A percentile compares a stretch with the other conserved stretches of the same genome.
phyloP scores from a whole-genome alignment of 2,888 invertebrate species.

The Merodon equestris region DNA sequence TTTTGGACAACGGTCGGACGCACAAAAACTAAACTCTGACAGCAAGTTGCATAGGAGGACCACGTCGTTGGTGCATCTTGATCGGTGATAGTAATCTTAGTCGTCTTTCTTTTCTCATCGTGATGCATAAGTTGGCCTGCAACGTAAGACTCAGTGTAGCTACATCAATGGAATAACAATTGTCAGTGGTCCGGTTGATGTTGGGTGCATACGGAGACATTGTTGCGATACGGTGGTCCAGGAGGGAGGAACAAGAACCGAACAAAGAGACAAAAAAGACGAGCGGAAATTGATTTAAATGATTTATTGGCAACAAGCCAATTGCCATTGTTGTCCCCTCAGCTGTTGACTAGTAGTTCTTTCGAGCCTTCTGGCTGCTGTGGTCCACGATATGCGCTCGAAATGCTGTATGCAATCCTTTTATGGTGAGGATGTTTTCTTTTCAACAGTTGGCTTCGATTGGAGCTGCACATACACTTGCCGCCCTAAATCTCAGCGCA shows the following conservation, averaged over 20 bases:
- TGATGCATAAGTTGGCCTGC: constrained; percentile 58
- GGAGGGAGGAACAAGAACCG: background rate
- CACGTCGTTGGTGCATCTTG: constrained; percentile 41
- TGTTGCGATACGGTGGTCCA: constrained; percentile 2
- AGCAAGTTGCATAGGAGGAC: constrained; percentile 32
- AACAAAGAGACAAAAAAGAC: constrained; percentile 43
- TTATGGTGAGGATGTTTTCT: constrained; percentile 33
- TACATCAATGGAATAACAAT: constrained; percentile 66
- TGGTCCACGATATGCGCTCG: constrained; percentile 31
- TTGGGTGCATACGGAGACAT: constrained; percentile 35
- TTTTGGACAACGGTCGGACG: constrained; percentile 51
- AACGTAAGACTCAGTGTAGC: constrained; percentile 18
- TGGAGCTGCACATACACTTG: too few relatives aligned
- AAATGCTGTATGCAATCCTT: constrained; percentile 42
- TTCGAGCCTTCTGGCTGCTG: constrained; percentile 19
- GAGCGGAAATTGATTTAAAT: constrained; percentile 77
- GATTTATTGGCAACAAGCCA: constrained; percentile 74
- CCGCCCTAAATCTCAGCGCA: too few relatives aligned
- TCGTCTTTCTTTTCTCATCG: constrained; percentile 45
- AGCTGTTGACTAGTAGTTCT: constrained; percentile 19
- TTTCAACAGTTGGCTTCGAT: too few relatives aligned
- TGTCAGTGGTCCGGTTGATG: constrained; percentile 51
- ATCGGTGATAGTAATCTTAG: constrained; percentile 51
- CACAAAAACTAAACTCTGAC: constrained; percentile 9
- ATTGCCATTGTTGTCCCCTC: constrained; percentile 63